Percentiles rank a stretch among this genome's conserved stretches.
These are phyloP conservation scores for Phylloscopus trochilus DNA, from an alignment of 2,113 vertebrate species.

Conservation along the genomic window DNA sequence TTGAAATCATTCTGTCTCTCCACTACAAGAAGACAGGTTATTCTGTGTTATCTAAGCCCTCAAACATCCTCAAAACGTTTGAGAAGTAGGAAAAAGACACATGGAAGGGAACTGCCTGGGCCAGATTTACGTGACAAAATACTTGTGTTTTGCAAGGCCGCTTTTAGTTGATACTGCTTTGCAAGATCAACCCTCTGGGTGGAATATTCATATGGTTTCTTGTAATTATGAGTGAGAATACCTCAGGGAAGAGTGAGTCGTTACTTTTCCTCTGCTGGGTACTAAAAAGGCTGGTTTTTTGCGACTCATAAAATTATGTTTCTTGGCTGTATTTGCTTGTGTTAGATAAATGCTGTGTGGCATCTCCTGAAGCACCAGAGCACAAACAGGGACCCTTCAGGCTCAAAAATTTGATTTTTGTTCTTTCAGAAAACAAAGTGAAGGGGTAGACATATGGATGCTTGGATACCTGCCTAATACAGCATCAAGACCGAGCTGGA, in stretches of 20 bases:
- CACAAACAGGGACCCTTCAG: background rate
- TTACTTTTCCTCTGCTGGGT: background rate
- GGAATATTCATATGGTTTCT: background rate
- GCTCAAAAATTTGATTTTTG: background rate
- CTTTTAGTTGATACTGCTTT: background rate
- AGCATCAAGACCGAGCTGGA: background rate
- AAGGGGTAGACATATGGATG: background rate
- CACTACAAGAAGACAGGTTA: background rate
- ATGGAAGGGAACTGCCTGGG: background rate
- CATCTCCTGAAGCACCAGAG: background rate
- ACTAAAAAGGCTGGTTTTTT: background rate
- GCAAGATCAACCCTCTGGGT: background rate
- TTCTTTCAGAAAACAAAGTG: background rate
- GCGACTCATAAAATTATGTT: background rate
- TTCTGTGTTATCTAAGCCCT: slow-evolving; percentile 5
- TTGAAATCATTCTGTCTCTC: slow-evolving; percentile 4
- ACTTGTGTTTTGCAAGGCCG: background rate
- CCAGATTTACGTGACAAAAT: background rate
- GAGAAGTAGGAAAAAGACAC: background rate
- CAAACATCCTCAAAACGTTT: slow-evolving; percentile 21
- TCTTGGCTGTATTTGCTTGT: background rate
- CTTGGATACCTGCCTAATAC: background rate
- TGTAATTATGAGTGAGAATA: background rate
- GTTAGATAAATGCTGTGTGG: background rate
- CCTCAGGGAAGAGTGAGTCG: background rate